phyloP scores from a whole-genome alignment of 2,113 vertebrate species.

The Desmodus rotundus region DNA sequence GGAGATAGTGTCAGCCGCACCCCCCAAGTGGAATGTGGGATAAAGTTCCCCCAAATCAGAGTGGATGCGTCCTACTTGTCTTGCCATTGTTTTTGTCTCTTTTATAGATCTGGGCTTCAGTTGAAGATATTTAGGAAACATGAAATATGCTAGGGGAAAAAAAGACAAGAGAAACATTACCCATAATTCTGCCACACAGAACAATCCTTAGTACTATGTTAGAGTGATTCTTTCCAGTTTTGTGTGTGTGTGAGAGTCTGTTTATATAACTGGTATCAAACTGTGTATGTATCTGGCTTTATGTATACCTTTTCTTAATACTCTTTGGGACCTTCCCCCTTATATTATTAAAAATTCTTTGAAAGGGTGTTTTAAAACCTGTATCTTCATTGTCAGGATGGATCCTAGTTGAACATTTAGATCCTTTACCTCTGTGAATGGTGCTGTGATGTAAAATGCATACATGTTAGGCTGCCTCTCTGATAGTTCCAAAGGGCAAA shows the following conservation, averaged over 20 bases:
- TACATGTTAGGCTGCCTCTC: neutral
- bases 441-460: too few species aligned
- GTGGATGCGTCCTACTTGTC: fast-evolving
- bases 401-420: neutral
- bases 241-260: neutral
- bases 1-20: fast-evolving
- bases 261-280: neutral
- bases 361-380: neutral
- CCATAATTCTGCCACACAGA: neutral
- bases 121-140: neutral
- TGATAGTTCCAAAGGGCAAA: neutral
- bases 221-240: neutral
- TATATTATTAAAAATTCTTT: neutral
- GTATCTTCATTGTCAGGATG: neutral
- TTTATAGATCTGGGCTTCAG: neutral
- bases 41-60: too few species aligned
- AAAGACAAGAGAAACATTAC: neutral
- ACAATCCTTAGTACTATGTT: neutral
- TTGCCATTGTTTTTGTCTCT: neutral
- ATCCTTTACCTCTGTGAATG: neutral
- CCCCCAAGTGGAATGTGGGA: fast-evolving
- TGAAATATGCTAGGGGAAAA: neutral
- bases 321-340: too few species aligned
- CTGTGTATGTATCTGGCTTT: neutral
- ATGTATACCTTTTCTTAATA: neutral